Base-by-base conservation (phyloP, 2,888 invertebrate species). In the Stictocephala bisonia region DNA sequence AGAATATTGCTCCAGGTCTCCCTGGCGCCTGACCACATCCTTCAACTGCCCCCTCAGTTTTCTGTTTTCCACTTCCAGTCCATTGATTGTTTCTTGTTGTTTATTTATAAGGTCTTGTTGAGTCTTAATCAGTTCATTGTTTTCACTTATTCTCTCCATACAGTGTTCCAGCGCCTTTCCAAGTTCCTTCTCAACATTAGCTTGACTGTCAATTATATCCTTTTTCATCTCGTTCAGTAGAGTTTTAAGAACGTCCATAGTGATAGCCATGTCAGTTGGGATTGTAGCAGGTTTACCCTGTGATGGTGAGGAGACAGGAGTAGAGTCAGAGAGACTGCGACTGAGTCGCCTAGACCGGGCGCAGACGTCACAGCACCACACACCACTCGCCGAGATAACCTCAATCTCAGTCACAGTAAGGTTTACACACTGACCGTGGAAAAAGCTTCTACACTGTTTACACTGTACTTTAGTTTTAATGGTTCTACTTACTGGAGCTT, bases 101-200 rank as follows among this genome's bases (percentile, higher is more conserved):
- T 66, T n/a, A 15, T 44, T 66, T 3, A 66, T 66, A 15, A 41
- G 11, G 22, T 66, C 40, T 66, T 66, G 44, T 18, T 66, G 66
- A 9, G 13, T 66, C n/a, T n/a, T 7, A 7, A 48, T 44, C n/a
- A 66, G 18, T 9, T 44, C 24, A 26, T 22, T 18, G 18, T 66
- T 66, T 48, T 66, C 48, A 41, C 26, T n/a, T 26, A 48, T 66
- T 22, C 48, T 27, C 11, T 66, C 48, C 13, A 26, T 44, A 24
- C 48, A 66, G 1, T 11, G 15, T 6, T 66, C 40, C 2, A 66
- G 13, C 2, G 66, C 11, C 11, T 60, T 60, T 13, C 66, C 66
- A 24, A 44, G 26, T 26, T 66, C 24, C 13, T 66, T 48, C 24
- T 48, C 66, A n/a, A 66, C 4, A 26, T 66, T 44, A 13, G 1